These are phyloP conservation scores for Lucilia cuprina DNA, from an alignment of 1,140 invertebrate genomes.

Conservation along the genomic window DNA sequence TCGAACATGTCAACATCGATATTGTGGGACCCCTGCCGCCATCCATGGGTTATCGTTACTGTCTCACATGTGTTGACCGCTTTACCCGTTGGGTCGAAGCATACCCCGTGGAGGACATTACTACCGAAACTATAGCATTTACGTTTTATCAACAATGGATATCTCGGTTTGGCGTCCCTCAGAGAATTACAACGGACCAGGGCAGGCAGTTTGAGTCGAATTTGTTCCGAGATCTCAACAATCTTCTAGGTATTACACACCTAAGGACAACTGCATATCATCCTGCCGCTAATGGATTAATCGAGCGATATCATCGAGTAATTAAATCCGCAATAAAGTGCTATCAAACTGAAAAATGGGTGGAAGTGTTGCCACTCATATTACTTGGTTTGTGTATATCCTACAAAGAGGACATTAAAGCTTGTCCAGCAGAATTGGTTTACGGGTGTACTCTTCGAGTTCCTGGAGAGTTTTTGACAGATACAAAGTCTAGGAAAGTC, in stretches of 20 bases:
- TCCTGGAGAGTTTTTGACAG: constrained; percentile 46
- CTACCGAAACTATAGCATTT: constrained; percentile 50
- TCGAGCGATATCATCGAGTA: constrained; percentile 60
- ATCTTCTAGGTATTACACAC: constrained; percentile 42
- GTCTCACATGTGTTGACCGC: constrained; percentile 49
- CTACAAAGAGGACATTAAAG: constrained; percentile 53
- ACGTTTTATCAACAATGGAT: constrained; percentile 58
- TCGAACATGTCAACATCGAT: neutral
- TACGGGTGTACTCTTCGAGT: constrained; percentile 39
- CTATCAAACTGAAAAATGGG: constrained; percentile 50
- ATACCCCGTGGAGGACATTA: constrained; percentile 46
- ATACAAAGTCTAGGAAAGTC: neutral
- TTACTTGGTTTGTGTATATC: constrained; percentile 58
- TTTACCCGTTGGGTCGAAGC: constrained; percentile 54
- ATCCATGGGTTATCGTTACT: constrained; percentile 38
- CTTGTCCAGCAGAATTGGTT: constrained; percentile 43
- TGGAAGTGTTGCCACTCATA: constrained; percentile 55
- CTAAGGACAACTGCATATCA: constrained; percentile 60
- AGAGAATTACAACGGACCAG: constrained; percentile 57
- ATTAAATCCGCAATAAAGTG: constrained; percentile 42
- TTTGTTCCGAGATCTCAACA: constrained; percentile 45
- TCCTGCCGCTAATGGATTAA: constrained; percentile 59
- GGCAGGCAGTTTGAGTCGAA: constrained; percentile 45
- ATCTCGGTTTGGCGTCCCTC: too few relatives aligned
- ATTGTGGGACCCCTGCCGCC: neutral